Percentiles rank a stretch among this genome's conserved stretches.
Evolutionary conservation across 1,140 invertebrate genomes (phyloP).

Genomic region (Holcopasites calliopsidis): DNA sequence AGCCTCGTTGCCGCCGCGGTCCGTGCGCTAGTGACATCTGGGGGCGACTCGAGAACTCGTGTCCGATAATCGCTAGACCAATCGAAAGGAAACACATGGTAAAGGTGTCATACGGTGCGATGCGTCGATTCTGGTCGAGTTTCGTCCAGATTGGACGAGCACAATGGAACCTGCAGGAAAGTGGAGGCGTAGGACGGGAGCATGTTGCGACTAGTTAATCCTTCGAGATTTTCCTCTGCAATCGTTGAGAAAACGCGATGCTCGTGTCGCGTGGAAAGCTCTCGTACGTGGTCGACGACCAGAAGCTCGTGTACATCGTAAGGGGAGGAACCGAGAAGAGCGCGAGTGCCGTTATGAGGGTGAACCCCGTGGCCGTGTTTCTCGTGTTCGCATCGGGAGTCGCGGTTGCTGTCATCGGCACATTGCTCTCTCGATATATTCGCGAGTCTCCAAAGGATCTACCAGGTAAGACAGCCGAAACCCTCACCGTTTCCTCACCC

Average conservation of each 20-base stretch:
- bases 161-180: neutral
- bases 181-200: too few species aligned
- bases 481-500: too few species aligned
- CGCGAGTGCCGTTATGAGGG: conserved; percentile 43
- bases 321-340: conserved; percentile 17
- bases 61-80: conserved; percentile 10
- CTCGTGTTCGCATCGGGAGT: conserved; percentile 65
- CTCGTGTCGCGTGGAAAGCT: conserved; percentile 37
- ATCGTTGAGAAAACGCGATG: conserved; percentile 50
- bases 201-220: neutral
- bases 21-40: neutral
- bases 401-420: conserved; percentile 61
- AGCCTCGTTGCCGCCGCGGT: neutral
- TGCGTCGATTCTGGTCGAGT: neutral
- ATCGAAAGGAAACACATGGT: conserved; percentile 48
- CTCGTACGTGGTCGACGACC: conserved; percentile 25
- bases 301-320: conserved; percentile 49
- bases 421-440: conserved; percentile 65
- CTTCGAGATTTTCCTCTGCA: neutral
- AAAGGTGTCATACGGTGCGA: neutral
- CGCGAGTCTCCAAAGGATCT: conserved; percentile 31
- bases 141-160: neutral
- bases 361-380: conserved; percentile 57
- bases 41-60: neutral
- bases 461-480: conserved; percentile 47